Evolutionary conservation across 35 echinoderm and acorn worm genomes (phyloP).

Genomic region (Holothuria glaberrima): DNA sequence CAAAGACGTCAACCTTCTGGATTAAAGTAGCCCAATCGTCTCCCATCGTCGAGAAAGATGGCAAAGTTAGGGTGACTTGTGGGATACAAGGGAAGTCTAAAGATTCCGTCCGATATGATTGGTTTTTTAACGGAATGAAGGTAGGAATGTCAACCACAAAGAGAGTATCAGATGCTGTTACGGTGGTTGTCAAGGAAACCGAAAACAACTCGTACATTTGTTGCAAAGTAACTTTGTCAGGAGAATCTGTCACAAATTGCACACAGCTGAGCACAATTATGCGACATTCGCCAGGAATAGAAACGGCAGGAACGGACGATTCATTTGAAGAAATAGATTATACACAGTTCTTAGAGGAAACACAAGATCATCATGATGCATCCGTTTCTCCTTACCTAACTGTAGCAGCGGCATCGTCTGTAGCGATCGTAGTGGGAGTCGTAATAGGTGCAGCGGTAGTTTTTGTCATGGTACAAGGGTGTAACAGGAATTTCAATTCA

Average conservation of each 20-base stretch:
- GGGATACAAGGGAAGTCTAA: not conserved
- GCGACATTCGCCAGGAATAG: not conserved
- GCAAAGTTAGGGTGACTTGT: slow-evolving; percentile 19
- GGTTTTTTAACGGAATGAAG: slow-evolving; percentile 52
- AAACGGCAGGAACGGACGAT: not conserved
- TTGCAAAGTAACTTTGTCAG: slow-evolving; percentile 19
- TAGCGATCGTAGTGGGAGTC: not conserved
- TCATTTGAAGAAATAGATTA: slow-evolving; percentile 18
- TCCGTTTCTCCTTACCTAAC: not conserved
- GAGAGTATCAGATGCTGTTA: not conserved
- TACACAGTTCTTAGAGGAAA: slow-evolving; percentile 12
- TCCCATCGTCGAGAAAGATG: not conserved
- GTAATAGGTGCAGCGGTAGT: not conserved
- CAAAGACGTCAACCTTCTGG: slow-evolving; percentile 4
- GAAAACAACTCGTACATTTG: slow-evolving; percentile 1
- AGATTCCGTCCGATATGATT: not conserved
- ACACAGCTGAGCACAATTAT: not conserved
- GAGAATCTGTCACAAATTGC: slow-evolving; percentile 25
- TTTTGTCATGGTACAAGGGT: not conserved
- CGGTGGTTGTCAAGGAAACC: not conserved
- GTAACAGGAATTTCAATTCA: not conserved
- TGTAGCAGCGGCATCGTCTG: not conserved
- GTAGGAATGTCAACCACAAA: slow-evolving; percentile 2
- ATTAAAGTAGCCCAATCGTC: slow-evolving; percentile 5
- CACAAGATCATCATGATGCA: not conserved